Percentiles rank a stretch among this genome's conserved stretches.
Conservation (phyloP, 1,140 invertebrate species). For the Myzus persicae region DNA sequence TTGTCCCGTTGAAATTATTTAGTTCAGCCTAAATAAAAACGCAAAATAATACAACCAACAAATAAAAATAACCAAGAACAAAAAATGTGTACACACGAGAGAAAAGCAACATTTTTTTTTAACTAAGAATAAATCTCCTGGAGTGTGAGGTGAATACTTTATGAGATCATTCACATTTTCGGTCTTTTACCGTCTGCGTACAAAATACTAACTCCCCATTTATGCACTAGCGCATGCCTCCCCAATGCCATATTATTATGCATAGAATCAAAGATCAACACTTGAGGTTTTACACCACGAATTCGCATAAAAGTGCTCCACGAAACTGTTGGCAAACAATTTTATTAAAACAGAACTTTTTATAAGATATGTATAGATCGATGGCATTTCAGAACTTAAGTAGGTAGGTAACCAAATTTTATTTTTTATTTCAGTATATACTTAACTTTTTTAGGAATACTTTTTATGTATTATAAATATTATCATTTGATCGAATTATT, state of each 20-base stretch:
- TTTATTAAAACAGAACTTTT: slow-evolving; percentile 7
- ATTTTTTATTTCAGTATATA: neutral
- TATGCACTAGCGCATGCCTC: neutral
- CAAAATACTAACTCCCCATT: neutral
- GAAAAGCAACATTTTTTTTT: slow-evolving; percentile 41
- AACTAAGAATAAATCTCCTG: slow-evolving; percentile 39
- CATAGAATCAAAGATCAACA: slow-evolving; percentile 40
- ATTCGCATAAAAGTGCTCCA: neutral
- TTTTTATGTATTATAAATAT: neutral
- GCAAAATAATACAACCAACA: neutral
- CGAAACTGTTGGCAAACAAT: neutral
- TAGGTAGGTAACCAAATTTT: neutral
- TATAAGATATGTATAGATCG: neutral
- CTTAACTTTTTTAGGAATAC: neutral
- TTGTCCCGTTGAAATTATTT: slow-evolving; percentile 36
- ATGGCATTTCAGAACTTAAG: neutral
- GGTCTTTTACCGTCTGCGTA: slow-evolving; percentile 23
- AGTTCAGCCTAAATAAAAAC: neutral
- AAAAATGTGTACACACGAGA: slow-evolving; percentile 23
- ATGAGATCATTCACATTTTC: slow-evolving; percentile 39
- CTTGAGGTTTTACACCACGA: neutral
- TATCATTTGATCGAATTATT: neutral
- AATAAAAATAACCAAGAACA: neutral
- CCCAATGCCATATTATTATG: slow-evolving; percentile 21
- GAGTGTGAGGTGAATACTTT: slow-evolving; percentile 40